Base-by-base conservation (phyloP, 2,888 invertebrate genomes). In the Agriotes lineatus region DNA sequence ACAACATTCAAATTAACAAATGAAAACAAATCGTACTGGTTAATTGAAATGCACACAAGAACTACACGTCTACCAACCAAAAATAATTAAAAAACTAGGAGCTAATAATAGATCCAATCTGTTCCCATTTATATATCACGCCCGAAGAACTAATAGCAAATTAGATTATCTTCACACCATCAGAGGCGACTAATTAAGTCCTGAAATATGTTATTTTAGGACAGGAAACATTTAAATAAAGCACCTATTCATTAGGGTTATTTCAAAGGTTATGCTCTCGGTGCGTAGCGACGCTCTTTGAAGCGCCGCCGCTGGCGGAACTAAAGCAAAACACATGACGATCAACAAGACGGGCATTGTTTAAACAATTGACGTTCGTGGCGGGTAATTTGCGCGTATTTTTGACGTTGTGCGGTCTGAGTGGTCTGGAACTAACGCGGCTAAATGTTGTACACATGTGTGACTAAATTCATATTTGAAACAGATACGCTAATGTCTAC, bases 211-310 rank as follows among this genome's bases (percentile, higher is more conserved):
- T 77, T 78, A 79, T 79, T 81, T 80, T 77, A 71, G 76, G 79
- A 80, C 82, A 81, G 82, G 82, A 82, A 82, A 77, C 82, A 76
- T 81, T 82, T 80, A 82, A 81, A 81, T 81, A 81, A 81, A 79
- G 78, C 79, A 78, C 79, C 80, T 78, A 80, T 82, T 82, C 81
- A 82, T 82, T 80, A 79, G 73, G 76, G 77, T 79, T 78, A 78
- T 79, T 79, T 74, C 69, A 66, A 64, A 67, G 77, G 76, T 79
- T 79, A 78, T 76, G 75, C 73, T 71, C 68, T 65, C 67, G 66
- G 69, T 69, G 72, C 74, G 77, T 72, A 60, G 75, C 77, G 78
- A 78, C 77, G 75, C 75, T 77, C 81, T 82, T 82, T 82, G 81
- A 80, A 76, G 77, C 76, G 69, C 69, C 75, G 70, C 72, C 76